Conservation (phyloP, 92 coral and sea anemone species). For the Phenganax stokvisi region DNA sequence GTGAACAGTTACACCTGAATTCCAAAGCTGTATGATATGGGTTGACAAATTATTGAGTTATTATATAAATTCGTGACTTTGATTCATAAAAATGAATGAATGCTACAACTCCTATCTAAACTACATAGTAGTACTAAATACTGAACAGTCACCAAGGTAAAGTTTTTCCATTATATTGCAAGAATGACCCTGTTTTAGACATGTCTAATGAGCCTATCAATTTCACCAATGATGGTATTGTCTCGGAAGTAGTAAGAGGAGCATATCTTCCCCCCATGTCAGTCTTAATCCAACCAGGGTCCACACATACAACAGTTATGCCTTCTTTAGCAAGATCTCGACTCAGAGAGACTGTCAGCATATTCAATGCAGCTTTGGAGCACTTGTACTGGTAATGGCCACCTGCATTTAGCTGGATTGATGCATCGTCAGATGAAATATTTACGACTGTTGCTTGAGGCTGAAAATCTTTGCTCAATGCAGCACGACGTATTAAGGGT, state of each 20-base stretch:
- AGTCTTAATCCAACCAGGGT: constrained; percentile 79
- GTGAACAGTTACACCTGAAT: no score
- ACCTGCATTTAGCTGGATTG: constrained; percentile 4
- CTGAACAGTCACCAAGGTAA: constrained; percentile 26
- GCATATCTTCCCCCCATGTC: constrained; percentile 57
- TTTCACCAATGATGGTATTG: constrained; percentile 56
- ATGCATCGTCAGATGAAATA: constrained; percentile 13
- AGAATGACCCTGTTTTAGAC: constrained; percentile 55
- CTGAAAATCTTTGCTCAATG: not conserved
- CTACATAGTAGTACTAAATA: not conserved
- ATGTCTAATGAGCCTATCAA: constrained; percentile 55
- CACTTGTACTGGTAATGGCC: constrained; percentile 20
- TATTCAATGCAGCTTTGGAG: constrained; percentile 64
- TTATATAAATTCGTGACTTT: no score
- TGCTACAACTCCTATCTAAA: no score
- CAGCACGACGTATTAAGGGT: constrained; percentile 23
- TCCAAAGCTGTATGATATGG: no score
- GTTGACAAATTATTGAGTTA: no score
- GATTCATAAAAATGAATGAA: no score
- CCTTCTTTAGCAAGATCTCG: constrained; percentile 54
- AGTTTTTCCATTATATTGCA: constrained; percentile 47
- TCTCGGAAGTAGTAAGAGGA: constrained; percentile 43
- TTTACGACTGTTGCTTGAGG: constrained; percentile 27
- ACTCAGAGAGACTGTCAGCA: constrained; percentile 60
- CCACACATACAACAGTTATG: constrained; percentile 46